Evolutionary conservation across 2,888 invertebrate genomes (phyloP), one percentile per base, ranked within the genome.

Genomic region (Pachliopta kotzebuea): DNA sequence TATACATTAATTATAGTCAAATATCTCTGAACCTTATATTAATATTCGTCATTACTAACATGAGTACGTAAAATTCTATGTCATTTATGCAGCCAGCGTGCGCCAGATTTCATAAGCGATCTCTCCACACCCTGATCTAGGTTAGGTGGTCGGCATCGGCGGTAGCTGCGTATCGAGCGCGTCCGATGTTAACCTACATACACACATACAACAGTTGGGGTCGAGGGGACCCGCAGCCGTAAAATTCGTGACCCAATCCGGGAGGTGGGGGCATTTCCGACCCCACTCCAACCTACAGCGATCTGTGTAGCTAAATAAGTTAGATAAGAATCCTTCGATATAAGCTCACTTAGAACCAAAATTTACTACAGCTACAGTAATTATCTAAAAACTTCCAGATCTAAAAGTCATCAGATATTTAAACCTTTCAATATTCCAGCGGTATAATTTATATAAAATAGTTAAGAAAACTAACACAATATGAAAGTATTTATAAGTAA

Each of bases 31-130:
- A 37, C 37, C 11, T 14, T 26, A 26, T 14, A 37, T 37, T 37
- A 37, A 37, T 37, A 37, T 37, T 11, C 37, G 14, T 4, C 3
- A 37, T 37, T 74, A 58, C 76, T 80, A 81, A 79, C 76, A 78
- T 70, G 71, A 76, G 79, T 77, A 79, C 76, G 79, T 83, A 79
- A 78, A 80, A 77, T 80, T 82, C 80, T 77, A 80, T 85, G 86
- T 84, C 84, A 85, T 85, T 85, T 83, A 87, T 85, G 85, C 83
- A 88, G 87, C 76, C 81, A 76, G 78, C 83, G 85, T 85, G 88
- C 84, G 88, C 90, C 88, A 90, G 88, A 91, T 90, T 90, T 90
- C 89, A 90, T 90, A 90, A 90, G 88, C 89, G 86, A 89, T 90
- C 89, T 91, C 90, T 88, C 89, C 83, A 83, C 85, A 87, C 90